Evolutionary conservation across 2,113 vertebrate genomes (phyloP).

Genomic region (human (Homo sapiens)): GRCh38 chr2:24654001-24654500

Average conservation of each 20-base stretch:
- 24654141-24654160: constrained; percentile 1
- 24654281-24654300: neutral
- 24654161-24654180: neutral
- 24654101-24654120: neutral
- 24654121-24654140: neutral
- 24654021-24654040: neutral
- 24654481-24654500: neutral
- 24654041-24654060: neutral
- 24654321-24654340: neutral
- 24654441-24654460: constrained; percentile 34
- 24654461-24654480: neutral
- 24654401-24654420: constrained; percentile 18
- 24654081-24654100: neutral
- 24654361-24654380: constrained; percentile 23
- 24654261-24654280: constrained; percentile 1
- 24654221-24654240: neutral
- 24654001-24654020: neutral
- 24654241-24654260: neutral
- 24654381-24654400: neutral
- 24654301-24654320: neutral
- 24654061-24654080: constrained; percentile 39
- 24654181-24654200: neutral
- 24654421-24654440: neutral
- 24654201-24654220: neutral
- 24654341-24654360: neutral